Conservation (phyloP, 2,797 vertebrate genomes). For the Myotis vivesi region DNA sequence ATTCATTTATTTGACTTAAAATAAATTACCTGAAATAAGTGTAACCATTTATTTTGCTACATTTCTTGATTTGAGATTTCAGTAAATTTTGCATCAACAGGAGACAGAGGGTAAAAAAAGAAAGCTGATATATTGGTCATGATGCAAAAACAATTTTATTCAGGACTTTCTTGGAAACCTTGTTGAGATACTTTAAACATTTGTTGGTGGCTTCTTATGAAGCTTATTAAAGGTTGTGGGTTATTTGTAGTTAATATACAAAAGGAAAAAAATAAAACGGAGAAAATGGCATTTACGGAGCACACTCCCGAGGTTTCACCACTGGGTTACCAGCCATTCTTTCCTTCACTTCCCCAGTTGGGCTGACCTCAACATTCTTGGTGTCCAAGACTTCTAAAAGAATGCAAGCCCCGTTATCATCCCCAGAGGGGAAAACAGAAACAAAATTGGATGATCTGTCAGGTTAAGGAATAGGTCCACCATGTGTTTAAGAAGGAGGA, state of each 20-base stretch:
- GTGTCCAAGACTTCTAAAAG: constrained; percentile 70
- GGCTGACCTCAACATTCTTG: constrained; percentile 77
- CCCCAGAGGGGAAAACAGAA: constrained; percentile 69
- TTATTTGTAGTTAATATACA: constrained; percentile 74
- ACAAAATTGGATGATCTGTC: constrained; percentile 65
- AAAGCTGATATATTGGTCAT: constrained; percentile 21
- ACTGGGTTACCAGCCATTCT: constrained; percentile 65
- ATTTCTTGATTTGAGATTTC: constrained; percentile 48
- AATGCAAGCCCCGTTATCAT: constrained; percentile 77
- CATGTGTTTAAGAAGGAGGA: constrained; percentile 54
- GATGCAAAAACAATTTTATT: constrained; percentile 47
- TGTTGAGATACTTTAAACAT: constrained; percentile 69
- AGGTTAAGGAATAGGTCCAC: constrained; percentile 63
- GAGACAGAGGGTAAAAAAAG: not conserved
- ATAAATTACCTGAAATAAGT: constrained; percentile 26
- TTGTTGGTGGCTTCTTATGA: constrained; percentile 67
- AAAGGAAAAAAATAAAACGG: constrained; percentile 46
- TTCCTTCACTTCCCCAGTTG: constrained; percentile 68
- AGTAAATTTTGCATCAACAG: constrained; percentile 20
- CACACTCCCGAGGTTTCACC: constrained; percentile 64
- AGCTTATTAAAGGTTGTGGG: constrained; percentile 59
- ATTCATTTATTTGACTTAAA: constrained; percentile 47
- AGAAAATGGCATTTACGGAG: constrained; percentile 52
- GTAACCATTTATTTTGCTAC: not conserved
- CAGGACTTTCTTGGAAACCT: constrained; percentile 51